These are phyloP conservation scores for Scarus forsteni DNA, from an alignment of 2,797 vertebrate genomes.

Conservation along the genomic window DNA sequence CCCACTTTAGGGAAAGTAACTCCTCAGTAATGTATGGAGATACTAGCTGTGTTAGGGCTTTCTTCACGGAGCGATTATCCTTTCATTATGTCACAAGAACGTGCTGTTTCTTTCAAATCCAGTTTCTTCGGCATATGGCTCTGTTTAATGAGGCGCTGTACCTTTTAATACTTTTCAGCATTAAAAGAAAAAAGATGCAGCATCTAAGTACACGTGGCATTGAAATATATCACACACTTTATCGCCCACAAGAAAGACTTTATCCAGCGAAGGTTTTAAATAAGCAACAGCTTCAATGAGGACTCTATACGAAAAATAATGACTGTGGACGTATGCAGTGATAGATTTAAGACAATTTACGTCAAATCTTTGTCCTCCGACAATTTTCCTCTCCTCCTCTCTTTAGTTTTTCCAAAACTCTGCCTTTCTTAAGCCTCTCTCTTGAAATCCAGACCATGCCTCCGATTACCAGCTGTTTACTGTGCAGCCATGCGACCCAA, in stretches of 20 bases:
- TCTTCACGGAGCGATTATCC: too few relatives aligned
- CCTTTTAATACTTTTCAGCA: too few relatives aligned
- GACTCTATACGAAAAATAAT: constrained; percentile 19
- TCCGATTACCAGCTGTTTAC: constrained; percentile 39
- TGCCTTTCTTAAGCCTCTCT: background rate
- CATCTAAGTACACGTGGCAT: too few relatives aligned
- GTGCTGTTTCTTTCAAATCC: too few relatives aligned
- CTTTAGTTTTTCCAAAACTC: background rate
- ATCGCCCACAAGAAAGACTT: background rate
- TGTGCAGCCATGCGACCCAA: constrained; percentile 15
- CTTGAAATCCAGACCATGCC: constrained; percentile 30
- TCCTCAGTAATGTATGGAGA: too few relatives aligned
- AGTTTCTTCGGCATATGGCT: too few relatives aligned
- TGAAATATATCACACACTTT: too few relatives aligned
- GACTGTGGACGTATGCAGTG: background rate
- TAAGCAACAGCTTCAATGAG: constrained; percentile 11
- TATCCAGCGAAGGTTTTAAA: background rate
- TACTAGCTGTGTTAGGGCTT: too few relatives aligned
- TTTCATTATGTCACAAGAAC: too few relatives aligned
- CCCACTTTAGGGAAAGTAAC: too few relatives aligned
- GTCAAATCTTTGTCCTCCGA: background rate
- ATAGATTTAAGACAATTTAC: background rate
- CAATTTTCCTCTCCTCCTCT: constrained; percentile 8
- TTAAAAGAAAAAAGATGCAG: too few relatives aligned
- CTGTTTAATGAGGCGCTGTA: too few relatives aligned